Evolutionary conservation across 1,140 invertebrate species (phyloP).

Genomic region (Scylla paramamosain): DNA sequence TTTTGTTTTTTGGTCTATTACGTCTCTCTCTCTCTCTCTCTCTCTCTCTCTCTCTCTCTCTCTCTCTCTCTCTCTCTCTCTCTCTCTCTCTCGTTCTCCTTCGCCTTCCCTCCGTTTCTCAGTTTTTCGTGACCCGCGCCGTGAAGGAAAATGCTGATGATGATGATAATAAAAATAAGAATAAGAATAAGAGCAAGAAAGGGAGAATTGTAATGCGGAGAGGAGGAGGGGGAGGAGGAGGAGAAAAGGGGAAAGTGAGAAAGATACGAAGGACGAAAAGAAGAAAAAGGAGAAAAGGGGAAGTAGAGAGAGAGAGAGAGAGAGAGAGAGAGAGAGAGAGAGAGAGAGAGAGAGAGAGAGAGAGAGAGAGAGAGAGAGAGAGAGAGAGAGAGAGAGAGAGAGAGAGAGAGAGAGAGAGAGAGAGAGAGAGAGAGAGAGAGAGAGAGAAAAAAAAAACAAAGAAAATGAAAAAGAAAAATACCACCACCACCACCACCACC

Average conservation of each 20-base stretch:
- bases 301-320: constrained; percentile 7
- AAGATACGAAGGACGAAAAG: not conserved
- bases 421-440: too few relatives aligned
- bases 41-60: not conserved
- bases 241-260: not conserved
- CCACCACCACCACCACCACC: too few relatives aligned
- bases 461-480: not conserved
- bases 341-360: constrained; percentile 11
- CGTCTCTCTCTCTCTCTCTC: too few relatives aligned
- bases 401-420: too few relatives aligned
- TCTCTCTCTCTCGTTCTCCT: not conserved
- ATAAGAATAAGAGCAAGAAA: not conserved
- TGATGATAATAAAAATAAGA: not conserved
- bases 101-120: not conserved
- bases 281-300: not conserved
- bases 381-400: not conserved
- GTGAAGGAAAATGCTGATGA: not conserved
- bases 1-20: too few relatives aligned
- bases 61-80: constrained; percentile 8
- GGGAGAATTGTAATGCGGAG: not conserved
- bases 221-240: constrained; percentile 10
- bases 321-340: not conserved
- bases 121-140: not conserved
- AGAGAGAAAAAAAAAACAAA: not conserved
- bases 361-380: not conserved